Base-by-base conservation (phyloP, 2,113 vertebrate genomes). In the Planiliza haematocheilus region DNA sequence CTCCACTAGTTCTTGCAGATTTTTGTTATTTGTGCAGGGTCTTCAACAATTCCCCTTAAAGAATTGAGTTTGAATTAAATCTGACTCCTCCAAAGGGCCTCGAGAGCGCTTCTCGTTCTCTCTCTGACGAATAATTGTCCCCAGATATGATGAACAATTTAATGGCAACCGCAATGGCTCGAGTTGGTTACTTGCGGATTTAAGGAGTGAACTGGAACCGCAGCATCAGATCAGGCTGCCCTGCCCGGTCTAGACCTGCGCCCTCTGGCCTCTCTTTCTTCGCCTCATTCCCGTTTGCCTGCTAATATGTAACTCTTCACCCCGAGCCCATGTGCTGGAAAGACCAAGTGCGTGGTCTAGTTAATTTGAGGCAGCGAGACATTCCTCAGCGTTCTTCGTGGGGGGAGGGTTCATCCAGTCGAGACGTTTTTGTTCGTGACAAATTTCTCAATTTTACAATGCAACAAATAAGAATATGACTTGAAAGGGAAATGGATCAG, bases 251-350 rank as follows among this genome's bases (percentile, higher is more conserved):
- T 67, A 70, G 42, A 77, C 49, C 43, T 67, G 69, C 24, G 53
- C 66, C 79, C 57, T 14, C 60, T 64, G 66, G 65, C 67, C 42
- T 67, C 21, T 82, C 69, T 74, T 60, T 67, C 52, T 39, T 76
- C 55, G 55, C 55, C 14, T 41, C 77, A 41, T 34, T 65, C 34
- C 13, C 36, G 42, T 82, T 83, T 67, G 21, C 74, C 52, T 74
- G 79, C 77, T 85, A 89, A 89, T 89, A 74, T 79, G 73, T 88
- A 87, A 90, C 87, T 84, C 56, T 70, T 87, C 60, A 73, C 77
- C 62, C 17, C 11, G 21, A 87, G 74, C 53, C 45, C 41, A 36
- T 39, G 77, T 74, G 52, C 83, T 84, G 79, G 74, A 79, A 84
- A 83, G 5, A 74, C 52, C 58, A 65, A 83, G 39, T 67, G 68